Evolutionary conservation across 2,113 vertebrate genomes (phyloP), one percentile per base, ranked within the genome.

Genomic region (Neotoma lepida): DNA sequence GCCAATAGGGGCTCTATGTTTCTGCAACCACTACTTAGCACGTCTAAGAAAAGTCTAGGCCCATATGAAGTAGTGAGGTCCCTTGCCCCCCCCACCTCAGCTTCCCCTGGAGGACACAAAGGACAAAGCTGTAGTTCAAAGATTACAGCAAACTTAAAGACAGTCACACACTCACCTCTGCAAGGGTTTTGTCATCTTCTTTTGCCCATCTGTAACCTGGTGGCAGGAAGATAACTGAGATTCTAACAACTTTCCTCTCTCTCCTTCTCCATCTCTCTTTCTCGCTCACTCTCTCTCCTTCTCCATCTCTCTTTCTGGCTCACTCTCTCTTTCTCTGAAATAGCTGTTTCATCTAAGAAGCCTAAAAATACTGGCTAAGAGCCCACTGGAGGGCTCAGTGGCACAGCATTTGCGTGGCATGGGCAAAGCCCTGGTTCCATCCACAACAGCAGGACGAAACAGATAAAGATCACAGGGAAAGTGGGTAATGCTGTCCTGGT

Each of bases 251-350:
- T 51, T 13, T 9, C 2, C 9, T 9, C 1, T 8, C 30, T 33
- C 2, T 0, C 13, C 2, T 1, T 22, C 22, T 24, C 22, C 10
- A 24, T 28, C 10, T 14, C 39, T 24, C 7, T 22, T 4, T 8
- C 3, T 13, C 1, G 2, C 18, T 54, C 86, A n/a, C 3, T 26
- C 1, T 18, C 73, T 49, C 35, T 70, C 68, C 39, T 15, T 70
- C 64, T n/a, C 3, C 18, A 33, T 74, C 9, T 14, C 24, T 46
- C 41, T 76, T 26, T 46, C 12, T 76, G 17, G 20, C 17, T 39
- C 17, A 20, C 73, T 30, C 41, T 76, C 73, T 49, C 74, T 4
- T 1, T 77, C 30, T 78, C 89, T 58, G 51, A 81, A 28, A 35
- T 17, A 35, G 22, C 26, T 73, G 5, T 24, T 26, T 66, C 22